phyloP scores from a whole-genome alignment of 2,113 vertebrate species.

The Meleagris gallopavo region DNA sequence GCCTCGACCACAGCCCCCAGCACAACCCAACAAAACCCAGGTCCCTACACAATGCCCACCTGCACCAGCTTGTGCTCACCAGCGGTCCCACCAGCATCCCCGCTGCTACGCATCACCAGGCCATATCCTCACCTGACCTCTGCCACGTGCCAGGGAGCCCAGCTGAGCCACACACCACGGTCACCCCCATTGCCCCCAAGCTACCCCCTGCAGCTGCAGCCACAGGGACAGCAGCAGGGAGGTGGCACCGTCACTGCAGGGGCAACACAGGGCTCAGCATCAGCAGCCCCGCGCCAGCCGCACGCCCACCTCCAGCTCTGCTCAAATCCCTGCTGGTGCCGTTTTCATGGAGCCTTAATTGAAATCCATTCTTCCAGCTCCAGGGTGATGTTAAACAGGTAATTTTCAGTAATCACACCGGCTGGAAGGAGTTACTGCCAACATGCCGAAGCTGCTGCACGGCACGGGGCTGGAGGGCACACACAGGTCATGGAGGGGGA shows the following conservation, averaged over 20 bases:
- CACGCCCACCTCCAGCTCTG: neutral
- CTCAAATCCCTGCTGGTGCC: neutral
- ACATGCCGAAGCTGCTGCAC: accelerated
- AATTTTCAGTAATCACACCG: constrained; percentile 32
- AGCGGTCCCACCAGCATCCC: neutral
- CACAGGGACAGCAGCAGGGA: neutral
- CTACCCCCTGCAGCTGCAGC: neutral
- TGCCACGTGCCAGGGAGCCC: accelerated
- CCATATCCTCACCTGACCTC: neutral
- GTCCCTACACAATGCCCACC: accelerated
- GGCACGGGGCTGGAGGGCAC: neutral
- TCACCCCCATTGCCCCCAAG: accelerated
- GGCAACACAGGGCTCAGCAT: neutral
- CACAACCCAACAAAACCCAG: too few species aligned
- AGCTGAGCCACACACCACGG: accelerated
- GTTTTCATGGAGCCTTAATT: neutral
- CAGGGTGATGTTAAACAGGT: neutral
- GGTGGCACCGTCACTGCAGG: neutral
- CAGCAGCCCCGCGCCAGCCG: neutral
- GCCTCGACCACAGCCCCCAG: neutral
- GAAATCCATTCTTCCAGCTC: neutral
- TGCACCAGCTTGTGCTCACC: neutral
- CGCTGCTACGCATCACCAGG: accelerated
- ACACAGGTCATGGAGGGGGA: neutral
- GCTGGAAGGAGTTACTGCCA: neutral